Percentiles rank a stretch among this genome's conserved stretches.
Evolutionary conservation across 2,113 vertebrate genomes (phyloP).

Genomic region (Grus americana): DNA sequence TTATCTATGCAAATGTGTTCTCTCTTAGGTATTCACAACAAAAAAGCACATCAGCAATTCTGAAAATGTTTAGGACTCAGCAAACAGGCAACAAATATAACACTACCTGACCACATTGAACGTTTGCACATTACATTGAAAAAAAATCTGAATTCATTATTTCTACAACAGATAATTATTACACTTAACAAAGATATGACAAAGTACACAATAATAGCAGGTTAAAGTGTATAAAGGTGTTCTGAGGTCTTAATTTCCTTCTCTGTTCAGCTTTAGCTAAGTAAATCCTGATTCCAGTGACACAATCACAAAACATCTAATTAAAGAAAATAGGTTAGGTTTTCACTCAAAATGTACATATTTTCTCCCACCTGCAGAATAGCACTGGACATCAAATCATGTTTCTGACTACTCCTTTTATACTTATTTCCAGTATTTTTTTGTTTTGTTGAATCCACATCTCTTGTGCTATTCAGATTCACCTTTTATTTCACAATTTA

Average conservation of each 20-base stretch:
- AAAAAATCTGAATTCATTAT: background rate
- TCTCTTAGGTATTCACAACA: background rate
- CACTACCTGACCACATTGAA: background rate
- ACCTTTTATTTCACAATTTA: background rate
- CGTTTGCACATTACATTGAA: fast-evolving
- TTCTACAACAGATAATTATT: background rate
- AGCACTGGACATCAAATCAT: background rate
- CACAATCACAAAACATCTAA: background rate
- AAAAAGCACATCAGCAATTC: background rate
- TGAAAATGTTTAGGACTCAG: background rate
- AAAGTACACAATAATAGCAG: background rate
- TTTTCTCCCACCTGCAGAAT: background rate
- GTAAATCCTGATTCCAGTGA: background rate
- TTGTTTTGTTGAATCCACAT: background rate
- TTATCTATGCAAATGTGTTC: background rate
- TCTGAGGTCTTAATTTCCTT: background rate
- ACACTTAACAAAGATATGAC: background rate
- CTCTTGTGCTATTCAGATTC: background rate
- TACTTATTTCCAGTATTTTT: background rate
- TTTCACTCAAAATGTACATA: background rate
- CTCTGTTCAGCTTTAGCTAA: background rate
- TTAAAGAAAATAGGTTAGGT: background rate
- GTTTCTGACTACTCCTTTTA: background rate
- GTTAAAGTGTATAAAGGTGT: background rate
- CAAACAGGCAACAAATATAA: background rate